phyloP scores from a whole-genome alignment of 2,113 vertebrate species.

The Calyptomena viridis region DNA sequence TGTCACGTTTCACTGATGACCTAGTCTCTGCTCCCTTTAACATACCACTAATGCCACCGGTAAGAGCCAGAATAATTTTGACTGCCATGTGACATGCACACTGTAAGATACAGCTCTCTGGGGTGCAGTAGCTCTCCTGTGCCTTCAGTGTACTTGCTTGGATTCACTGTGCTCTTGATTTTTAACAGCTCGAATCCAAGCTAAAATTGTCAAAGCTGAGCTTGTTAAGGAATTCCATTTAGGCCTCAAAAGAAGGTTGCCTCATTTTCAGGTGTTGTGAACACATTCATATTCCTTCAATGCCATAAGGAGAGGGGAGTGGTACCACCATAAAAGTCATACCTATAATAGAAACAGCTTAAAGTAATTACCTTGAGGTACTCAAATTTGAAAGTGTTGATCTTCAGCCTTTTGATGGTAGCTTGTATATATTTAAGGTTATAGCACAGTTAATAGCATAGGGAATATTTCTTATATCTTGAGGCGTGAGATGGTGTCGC shows the following conservation, averaged over 20 bases:
- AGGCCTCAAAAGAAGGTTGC: neutral
- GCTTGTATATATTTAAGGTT: neutral
- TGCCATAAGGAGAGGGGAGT: neutral
- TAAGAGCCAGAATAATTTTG: neutral
- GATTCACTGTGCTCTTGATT: neutral
- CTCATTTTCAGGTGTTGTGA: neutral
- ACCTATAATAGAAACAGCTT: neutral
- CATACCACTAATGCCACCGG: neutral
- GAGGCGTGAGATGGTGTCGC: neutral
- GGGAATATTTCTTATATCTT: neutral
- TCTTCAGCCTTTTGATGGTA: neutral
- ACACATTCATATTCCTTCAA: neutral
- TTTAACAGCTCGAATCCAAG: neutral
- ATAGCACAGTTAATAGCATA: neutral
- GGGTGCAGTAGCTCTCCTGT: neutral
- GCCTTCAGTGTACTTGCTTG: neutral
- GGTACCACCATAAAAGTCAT: neutral
- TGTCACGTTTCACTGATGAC: neutral
- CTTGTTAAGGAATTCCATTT: neutral
- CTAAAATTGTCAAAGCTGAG: neutral
- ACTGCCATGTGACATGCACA: neutral
- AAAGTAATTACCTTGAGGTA: neutral
- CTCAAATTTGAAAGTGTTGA: neutral
- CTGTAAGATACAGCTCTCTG: neutral
- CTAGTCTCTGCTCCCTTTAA: neutral